phyloP scores from a whole-genome alignment of 2,113 vertebrate species.

The Nannospalax galili region DNA sequence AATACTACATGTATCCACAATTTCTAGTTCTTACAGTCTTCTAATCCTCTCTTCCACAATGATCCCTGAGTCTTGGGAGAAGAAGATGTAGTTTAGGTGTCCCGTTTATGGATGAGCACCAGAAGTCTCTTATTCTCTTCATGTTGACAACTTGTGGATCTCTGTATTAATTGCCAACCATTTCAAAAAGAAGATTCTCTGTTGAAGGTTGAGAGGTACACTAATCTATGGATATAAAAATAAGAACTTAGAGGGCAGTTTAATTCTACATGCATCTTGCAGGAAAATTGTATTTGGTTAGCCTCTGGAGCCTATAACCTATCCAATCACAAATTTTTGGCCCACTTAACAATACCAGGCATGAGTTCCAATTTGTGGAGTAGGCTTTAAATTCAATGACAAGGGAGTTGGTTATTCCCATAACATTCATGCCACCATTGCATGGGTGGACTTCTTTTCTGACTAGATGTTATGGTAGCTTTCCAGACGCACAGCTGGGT shows the following conservation, averaged over 20 bases:
- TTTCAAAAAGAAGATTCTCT: not conserved
- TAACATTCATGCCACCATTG: not conserved
- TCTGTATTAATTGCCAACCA: not conserved
- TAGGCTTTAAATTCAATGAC: not conserved
- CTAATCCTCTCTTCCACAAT: not conserved
- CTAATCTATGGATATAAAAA: not conserved
- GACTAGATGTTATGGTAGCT: not conserved
- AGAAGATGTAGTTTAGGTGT: no score
- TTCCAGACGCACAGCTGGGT: not conserved
- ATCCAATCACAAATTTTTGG: not conserved
- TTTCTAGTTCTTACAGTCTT: not conserved
- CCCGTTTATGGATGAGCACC: no score
- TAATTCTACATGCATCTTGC: not conserved
- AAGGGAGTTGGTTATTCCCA: not conserved
- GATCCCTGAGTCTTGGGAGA: no score
- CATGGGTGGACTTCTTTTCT: not conserved
- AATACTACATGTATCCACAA: no score
- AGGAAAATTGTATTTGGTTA: not conserved
- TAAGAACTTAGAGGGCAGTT: no score
- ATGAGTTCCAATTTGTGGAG: not conserved
- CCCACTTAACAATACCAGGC: not conserved
- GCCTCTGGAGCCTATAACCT: not conserved
- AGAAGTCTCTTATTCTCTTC: not conserved
- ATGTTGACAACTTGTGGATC: not conserved
- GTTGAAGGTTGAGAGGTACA: not conserved